These are phyloP conservation scores for Anastrepha obliqua DNA, from an alignment of 1,140 invertebrate genomes.

Conservation along the genomic window DNA sequence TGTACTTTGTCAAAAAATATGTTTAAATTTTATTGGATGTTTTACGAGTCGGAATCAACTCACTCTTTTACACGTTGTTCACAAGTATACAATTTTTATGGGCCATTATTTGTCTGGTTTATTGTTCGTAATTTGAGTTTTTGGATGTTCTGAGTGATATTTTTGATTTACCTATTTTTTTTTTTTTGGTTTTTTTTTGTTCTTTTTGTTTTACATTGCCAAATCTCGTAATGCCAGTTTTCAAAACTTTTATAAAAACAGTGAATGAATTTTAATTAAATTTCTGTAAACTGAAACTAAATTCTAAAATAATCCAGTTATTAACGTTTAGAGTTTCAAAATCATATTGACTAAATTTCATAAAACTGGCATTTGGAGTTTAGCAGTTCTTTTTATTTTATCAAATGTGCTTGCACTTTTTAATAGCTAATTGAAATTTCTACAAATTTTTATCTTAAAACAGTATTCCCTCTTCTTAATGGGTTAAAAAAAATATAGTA, in stretches of 20 bases:
- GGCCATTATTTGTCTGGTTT: neutral
- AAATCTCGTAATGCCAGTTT: neutral
- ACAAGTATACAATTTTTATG: no score
- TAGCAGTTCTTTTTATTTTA: neutral
- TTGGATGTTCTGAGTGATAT: neutral
- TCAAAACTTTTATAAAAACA: neutral
- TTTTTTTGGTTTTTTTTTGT: neutral
- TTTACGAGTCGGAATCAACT: neutral
- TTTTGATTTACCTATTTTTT: neutral
- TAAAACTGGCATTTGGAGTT: conserved; percentile 7
- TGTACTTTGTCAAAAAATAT: conserved; percentile 46
- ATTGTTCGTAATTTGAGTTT: conserved; percentile 7
- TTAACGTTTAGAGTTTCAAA: neutral
- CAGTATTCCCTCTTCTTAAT: no score
- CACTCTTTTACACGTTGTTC: neutral
- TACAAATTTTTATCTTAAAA: no score
- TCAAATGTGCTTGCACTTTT: conserved; percentile 44
- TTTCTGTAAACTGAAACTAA: neutral
- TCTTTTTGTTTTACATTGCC: neutral
- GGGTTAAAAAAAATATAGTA: no score
- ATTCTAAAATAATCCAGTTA: conserved; percentile 1
- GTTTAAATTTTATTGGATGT: conserved; percentile 1
- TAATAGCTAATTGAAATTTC: neutral
- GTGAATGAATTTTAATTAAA: neutral
- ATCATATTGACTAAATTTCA: neutral